These are phyloP conservation scores for Drosophila virilis DNA, from an alignment of 1,140 invertebrate species.

Conservation along the genomic window DNA sequence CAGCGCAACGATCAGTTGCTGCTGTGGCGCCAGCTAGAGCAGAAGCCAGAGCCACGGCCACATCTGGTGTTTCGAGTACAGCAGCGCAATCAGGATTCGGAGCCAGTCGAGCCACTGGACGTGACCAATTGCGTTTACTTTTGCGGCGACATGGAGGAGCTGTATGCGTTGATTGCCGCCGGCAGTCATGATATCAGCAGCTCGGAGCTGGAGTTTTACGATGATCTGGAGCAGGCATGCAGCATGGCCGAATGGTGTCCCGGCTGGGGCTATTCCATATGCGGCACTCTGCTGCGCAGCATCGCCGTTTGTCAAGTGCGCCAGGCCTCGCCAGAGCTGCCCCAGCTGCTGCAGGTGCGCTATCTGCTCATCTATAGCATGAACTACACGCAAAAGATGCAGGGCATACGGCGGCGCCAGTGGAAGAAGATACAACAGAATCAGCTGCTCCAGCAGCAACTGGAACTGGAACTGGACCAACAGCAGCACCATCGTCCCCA, in stretches of 20 bases:
- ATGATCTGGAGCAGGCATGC: constrained; percentile 15
- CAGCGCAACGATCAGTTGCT: not conserved
- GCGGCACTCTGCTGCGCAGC: constrained; percentile 22
- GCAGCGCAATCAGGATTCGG: too few relatives aligned
- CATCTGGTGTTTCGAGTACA: constrained; percentile 13
- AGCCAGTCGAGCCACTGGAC: not conserved
- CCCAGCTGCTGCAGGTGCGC: not conserved
- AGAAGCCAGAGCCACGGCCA: not conserved
- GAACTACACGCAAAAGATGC: not conserved
- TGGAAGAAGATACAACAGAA: not conserved
- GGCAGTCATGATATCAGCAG: not conserved
- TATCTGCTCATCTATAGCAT: constrained; percentile 26
- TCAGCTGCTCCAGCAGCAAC: not conserved
- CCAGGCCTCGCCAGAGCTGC: not conserved
- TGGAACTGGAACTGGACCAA: not conserved
- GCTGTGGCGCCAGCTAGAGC: constrained; percentile 16
- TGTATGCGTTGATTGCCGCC: constrained; percentile 3
- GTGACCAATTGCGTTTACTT: not conserved
- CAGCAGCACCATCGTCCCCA: too few relatives aligned
- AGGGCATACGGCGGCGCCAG: not conserved
- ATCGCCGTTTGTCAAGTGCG: constrained; percentile 22
- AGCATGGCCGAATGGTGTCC: constrained; percentile 8
- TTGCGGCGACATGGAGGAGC: constrained; percentile 23
- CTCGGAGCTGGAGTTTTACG: not conserved
- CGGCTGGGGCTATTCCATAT: constrained; percentile 26